These are phyloP conservation scores for Sternarchorhynchus goeldii DNA, from an alignment of 2,797 vertebrate genomes.

Conservation along the genomic window DNA sequence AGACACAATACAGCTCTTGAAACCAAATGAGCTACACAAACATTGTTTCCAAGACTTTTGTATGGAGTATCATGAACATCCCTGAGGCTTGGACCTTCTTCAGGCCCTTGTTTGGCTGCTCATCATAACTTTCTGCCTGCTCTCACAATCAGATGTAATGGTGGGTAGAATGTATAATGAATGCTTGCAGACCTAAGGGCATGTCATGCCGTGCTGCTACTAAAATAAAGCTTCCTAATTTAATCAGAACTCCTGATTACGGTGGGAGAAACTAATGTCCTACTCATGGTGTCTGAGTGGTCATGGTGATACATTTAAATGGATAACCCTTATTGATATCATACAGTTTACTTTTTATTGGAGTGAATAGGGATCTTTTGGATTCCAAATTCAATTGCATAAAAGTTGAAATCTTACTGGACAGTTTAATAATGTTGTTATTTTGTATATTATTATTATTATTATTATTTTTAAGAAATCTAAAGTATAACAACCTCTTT, in stretches of 20 bases:
- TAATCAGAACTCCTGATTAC: slow-evolving; percentile 41
- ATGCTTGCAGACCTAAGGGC: slow-evolving; percentile 57
- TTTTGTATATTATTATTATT: too few species aligned
- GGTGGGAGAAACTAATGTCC: neutral
- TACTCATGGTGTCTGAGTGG: neutral
- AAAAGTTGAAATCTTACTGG: neutral
- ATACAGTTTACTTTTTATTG: too few species aligned
- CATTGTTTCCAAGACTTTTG: neutral
- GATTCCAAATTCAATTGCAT: neutral
- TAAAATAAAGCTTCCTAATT: slow-evolving; percentile 64
- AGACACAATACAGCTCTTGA: slow-evolving; percentile 15
- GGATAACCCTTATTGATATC: too few species aligned
- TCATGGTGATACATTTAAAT: neutral
- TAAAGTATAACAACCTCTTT: slow-evolving; percentile 23
- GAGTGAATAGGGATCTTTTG: too few species aligned
- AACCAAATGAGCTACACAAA: slow-evolving; percentile 16
- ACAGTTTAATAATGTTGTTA: neutral
- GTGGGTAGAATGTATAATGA: slow-evolving; percentile 63
- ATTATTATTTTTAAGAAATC: neutral
- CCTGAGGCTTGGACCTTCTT: slow-evolving; percentile 61
- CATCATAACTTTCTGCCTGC: slow-evolving; percentile 53
- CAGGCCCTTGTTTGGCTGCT: slow-evolving; percentile 56
- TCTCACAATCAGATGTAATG: slow-evolving; percentile 48
- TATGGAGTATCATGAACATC: neutral
- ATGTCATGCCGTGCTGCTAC: slow-evolving; percentile 56